Evolutionary conservation across 2,888 invertebrate species (phyloP), one percentile per base, ranked within the genome.

Genomic region (Calliopum simillimum): DNA sequence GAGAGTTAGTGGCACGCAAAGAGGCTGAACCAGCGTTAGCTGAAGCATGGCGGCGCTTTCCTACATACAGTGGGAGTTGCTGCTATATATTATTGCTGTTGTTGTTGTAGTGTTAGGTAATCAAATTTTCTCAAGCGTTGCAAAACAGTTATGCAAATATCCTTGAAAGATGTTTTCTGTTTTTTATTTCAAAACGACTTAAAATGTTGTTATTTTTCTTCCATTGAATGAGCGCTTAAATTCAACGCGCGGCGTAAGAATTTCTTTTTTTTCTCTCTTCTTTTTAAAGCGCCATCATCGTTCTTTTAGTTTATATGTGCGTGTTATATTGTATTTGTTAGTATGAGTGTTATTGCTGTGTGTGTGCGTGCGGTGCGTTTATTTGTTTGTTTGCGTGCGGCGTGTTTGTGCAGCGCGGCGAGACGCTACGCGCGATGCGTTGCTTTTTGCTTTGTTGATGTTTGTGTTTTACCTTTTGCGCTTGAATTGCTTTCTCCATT

Each of bases 141-240:
- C 67, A 51, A 72, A 72, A 72, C 69, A 71, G 64, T 76, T 74
- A 73, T 64, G 65, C 71, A 73, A 73, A 71, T 73, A 73, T 56
- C 13, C 65, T 55, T 47, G 19, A 68, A 69, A 56, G 49, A 63
- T 44, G 44, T 53, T 49, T 41, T 51, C 51, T 44, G 11, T 59
- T 59, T 41, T 59, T 25, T n/a, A n/a, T 3, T 33, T 2, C 8
- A 33, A 8, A 33, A 8, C 33, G 33, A 33, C 33, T 33, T 33
- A 33, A 33, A 33, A 16, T 16, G 19, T 41, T 44, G 59, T 12
- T 44, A 43, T 25, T 33, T 33, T 43, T 43, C 41, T 33, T 59
- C 6, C 19, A 14, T 33, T 33, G 33, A 33, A 33, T 33, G 33
- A 33, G 33, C 33, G 33, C 33, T 33, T 59, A 59, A 13, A 14